Evolutionary conservation across 1,140 invertebrate genomes (phyloP), one percentile per base, ranked within the genome.

Genomic region (Mactra quadrangularis): DNA sequence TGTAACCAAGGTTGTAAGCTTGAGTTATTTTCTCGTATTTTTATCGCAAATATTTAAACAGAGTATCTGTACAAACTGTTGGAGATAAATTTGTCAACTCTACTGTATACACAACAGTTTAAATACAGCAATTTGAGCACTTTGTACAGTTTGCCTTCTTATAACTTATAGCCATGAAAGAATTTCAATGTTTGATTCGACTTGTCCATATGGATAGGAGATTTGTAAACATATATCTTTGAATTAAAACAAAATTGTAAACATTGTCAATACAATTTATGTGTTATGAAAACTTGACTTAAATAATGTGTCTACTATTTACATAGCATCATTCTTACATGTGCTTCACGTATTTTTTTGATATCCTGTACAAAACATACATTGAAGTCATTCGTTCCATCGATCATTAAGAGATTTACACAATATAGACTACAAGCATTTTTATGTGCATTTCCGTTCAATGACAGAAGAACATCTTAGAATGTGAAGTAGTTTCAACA

Each of bases 21-120:
- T 22, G 76, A 31, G 38, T 55, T 78, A 55, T 66, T 38, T 35
- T 13, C 29, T 45, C 76, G 60, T 78, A 68, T 57, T 68, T 77
- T 78, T 78, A 78, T 78, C 76, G 17, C 76, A 66, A 68, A 78
- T 78, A 78, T 78, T 78, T 78, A 33, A 59, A 64, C 47, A 66
- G 76, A 53, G 52, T 78, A 78, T 78, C 76, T 68, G 29, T 45
- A 68, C 76, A 78, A 78, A 78, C 62, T 78, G 76, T 68, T 55
- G 68, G 38, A 78, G 76, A 78, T 78, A 78, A 78, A 78, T 78
- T 78, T 78, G 76, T 78, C 76, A 78, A 78, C 76, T 68, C 62
- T 68, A 45, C 6, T 53, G 60, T 68, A 78, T 78, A 66, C 76
- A 68, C 64, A 66, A 78, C 64, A 66, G 76, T 57, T 68, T 66